Evolutionary conservation across 2,888 invertebrate genomes (phyloP).

Genomic region (Polylopha cassiicola): DNA sequence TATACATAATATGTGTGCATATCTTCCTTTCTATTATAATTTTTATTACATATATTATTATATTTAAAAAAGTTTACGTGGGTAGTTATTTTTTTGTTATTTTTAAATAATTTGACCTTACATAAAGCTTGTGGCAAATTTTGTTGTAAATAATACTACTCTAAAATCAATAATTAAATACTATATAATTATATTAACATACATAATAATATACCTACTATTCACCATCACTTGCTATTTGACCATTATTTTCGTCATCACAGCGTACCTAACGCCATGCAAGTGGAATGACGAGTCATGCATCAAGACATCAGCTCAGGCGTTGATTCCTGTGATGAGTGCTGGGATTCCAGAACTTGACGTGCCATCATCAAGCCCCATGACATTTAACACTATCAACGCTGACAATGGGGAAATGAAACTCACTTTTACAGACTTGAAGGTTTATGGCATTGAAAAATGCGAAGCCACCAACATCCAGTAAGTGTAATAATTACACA

Average conservation of each 20-base stretch:
- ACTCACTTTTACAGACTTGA: slow-evolving; percentile 30
- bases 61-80: too few species aligned
- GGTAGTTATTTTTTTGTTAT: too few species aligned
- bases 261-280: slow-evolving; percentile 1
- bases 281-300: slow-evolving; percentile 30
- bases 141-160: too few species aligned
- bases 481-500: slow-evolving; percentile 36
- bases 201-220: too few species aligned
- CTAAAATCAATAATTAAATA: too few species aligned
- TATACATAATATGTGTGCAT: too few species aligned
- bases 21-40: too few species aligned
- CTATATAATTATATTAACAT: too few species aligned
- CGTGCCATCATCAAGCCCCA: slow-evolving; percentile 31
- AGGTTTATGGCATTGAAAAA: slow-evolving; percentile 27
- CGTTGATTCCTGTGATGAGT: slow-evolving; percentile 27
- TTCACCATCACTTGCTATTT: slow-evolving; percentile 3
- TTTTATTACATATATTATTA: too few species aligned
- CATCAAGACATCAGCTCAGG: slow-evolving; percentile 28
- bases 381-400: slow-evolving; percentile 28
- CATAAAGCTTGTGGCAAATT: too few species aligned
- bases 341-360: slow-evolving; percentile 31
- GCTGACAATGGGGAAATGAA: slow-evolving; percentile 30
- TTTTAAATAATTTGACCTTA: too few species aligned
- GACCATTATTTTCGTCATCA: background rate
- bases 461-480: slow-evolving; percentile 30